Percentiles rank a stretch among this genome's conserved stretches.
These are phyloP conservation scores for Argya squamiceps DNA, from an alignment of 2,797 vertebrate genomes.

Conservation along the genomic window DNA sequence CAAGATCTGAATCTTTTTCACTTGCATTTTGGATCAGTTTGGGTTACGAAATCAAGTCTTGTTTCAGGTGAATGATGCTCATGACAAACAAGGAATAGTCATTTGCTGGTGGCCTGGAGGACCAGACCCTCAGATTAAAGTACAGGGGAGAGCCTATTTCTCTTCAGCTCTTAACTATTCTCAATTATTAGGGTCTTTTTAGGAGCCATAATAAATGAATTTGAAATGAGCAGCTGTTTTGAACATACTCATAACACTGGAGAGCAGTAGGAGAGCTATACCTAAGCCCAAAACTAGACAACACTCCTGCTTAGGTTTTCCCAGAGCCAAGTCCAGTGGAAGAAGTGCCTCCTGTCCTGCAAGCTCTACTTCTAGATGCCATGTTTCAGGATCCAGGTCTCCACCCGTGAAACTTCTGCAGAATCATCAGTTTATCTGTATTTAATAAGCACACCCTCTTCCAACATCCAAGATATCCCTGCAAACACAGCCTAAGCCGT, in stretches of 20 bases:
- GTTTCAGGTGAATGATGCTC: not conserved
- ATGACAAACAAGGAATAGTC: not conserved
- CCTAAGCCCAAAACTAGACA: not conserved
- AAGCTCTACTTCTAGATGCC: not conserved
- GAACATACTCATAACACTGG: not conserved
- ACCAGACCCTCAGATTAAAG: not conserved
- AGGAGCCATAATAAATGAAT: not conserved
- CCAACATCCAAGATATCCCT: not conserved
- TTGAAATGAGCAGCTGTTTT: not conserved
- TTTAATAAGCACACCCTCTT: not conserved
- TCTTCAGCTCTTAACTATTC: not conserved
- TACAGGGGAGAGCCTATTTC: not conserved
- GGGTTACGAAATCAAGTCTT: not conserved
- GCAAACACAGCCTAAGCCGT: not conserved
- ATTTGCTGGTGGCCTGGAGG: not conserved
- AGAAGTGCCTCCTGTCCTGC: not conserved
- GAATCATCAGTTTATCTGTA: not conserved
- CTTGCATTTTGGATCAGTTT: not conserved
- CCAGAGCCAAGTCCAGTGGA: not conserved
- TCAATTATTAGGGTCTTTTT: not conserved
- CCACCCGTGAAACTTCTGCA: not conserved
- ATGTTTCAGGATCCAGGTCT: not conserved
- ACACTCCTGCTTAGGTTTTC: not conserved
- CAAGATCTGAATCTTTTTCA: not conserved
- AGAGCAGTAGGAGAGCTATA: not conserved